Evolutionary conservation across 2,888 invertebrate species (phyloP).

Genomic region (Tillus elongatus): DNA sequence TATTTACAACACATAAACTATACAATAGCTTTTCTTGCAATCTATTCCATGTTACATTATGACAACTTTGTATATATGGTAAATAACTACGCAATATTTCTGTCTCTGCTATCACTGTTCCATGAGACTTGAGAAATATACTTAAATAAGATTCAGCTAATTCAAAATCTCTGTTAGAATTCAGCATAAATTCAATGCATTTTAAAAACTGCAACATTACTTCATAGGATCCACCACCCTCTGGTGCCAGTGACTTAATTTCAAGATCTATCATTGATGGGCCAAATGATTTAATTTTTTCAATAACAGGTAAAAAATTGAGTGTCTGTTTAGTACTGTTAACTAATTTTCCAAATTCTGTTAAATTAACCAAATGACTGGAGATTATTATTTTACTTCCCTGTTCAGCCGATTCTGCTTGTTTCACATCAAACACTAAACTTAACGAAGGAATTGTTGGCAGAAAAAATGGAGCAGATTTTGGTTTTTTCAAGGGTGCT

Average conservation of each 20-base stretch:
- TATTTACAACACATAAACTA: conserved; percentile 65
- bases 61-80: conserved; percentile 49
- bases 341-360: conserved; percentile 59
- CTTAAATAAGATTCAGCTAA: conserved; percentile 82
- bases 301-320: conserved; percentile 51
- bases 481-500: conserved; percentile 69
- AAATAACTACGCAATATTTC: conserved; percentile 49
- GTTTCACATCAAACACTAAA: conserved; percentile 66
- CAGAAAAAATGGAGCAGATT: conserved; percentile 91
- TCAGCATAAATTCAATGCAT: conserved; percentile 61
- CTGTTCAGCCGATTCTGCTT: conserved; percentile 32
- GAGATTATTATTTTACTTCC: conserved; percentile 49
- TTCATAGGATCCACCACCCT: conserved; percentile 62
- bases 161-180: conserved; percentile 76
- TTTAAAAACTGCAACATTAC: conserved; percentile 71
- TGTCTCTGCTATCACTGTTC: conserved; percentile 49
- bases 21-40: conserved; percentile 63
- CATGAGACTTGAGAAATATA: conserved; percentile 76
- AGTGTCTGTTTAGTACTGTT: conserved; percentile 43
- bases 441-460: conserved; percentile 81
- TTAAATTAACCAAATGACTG: conserved; percentile 54
- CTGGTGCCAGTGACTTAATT: conserved; percentile 67
- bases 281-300: conserved; percentile 58
- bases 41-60: conserved; percentile 55
- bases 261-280: conserved; percentile 84